Evolutionary conservation across 64 coral and sea anemone genomes (phyloP), one percentile per base, ranked within the genome.

Genomic region (Montipora efflorescens): DNA sequence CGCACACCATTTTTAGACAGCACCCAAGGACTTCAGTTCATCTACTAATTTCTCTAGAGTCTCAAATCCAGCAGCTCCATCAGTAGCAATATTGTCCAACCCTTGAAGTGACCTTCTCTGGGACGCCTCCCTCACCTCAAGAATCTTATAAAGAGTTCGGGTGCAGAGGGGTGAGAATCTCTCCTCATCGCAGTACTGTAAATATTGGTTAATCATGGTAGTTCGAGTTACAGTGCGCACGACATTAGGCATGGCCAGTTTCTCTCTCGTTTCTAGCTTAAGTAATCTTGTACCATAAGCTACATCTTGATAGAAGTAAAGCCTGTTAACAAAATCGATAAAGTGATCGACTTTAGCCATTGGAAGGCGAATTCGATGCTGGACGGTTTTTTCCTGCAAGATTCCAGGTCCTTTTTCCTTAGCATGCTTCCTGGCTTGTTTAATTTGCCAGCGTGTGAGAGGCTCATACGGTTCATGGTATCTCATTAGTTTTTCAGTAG

Each of bases 351-450:
- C n/a, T 62, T 82, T 45, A 9, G 13, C 22, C 8, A 19, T 82
- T 55, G 23, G 53, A 23, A 66, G 51, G 57, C 57, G 53, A 23
- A 82, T 25, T 59, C 53, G 53, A 62, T 82, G 79, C 2, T 90
- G 88, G 45, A 55, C 23, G 15, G 83, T 58, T 18, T 93, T 93
- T 79, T 87, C 91, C 8, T 88, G 46, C 6, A 62, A 21, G 48
- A 78, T 62, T 69, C 76, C 92, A 7, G 92, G 85, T 21, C 92
- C 92, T 50, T 80, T 47, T 22, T 49, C 50, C 59, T 78, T 87
- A 67, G 92, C 92, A 55, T 93, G 92, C 51, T 62, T 80, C 58
- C 92, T 67, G 66, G 92, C 92, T 82, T 93, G 84, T 67, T 87
- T 93, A 68, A 93, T 87, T 75, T 93, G 84, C 87, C 88, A 90